Conservation (phyloP, 2,888 invertebrate genomes). For the Parascotia fuliginaria region DNA sequence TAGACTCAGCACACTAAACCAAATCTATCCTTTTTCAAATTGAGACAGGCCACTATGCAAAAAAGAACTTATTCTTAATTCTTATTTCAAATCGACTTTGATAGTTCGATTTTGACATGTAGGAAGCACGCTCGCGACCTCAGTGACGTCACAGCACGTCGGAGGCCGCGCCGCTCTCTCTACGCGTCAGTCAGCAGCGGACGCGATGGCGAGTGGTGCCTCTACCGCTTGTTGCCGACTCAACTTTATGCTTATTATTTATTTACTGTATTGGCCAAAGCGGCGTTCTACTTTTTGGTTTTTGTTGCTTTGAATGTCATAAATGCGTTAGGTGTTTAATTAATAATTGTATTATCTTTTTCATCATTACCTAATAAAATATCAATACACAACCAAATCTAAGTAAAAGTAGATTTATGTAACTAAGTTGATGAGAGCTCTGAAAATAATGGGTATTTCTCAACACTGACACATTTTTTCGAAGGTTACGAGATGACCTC, state of each 20-base stretch:
- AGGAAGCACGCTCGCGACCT: constrained; percentile 71
- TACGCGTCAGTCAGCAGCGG: constrained; percentile 2
- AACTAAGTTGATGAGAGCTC: not conserved
- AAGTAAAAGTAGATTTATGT: too few species aligned
- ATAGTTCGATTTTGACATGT: constrained; percentile 53
- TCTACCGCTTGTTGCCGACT: constrained; percentile 38
- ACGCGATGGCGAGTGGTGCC: constrained; percentile 17
- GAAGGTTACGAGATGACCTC: constrained; percentile 32
- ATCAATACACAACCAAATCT: too few species aligned
- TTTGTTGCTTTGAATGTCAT: constrained; percentile 39
- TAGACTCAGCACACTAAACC: too few species aligned
- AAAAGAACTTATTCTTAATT: not conserved
- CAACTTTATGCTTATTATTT: constrained; percentile 56
- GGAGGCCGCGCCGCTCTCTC: constrained; percentile 71
- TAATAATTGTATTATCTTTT: constrained; percentile 5
- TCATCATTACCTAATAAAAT: not conserved
- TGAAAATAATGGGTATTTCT: not conserved
- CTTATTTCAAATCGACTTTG: constrained; percentile 14
- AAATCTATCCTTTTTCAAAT: too few species aligned
- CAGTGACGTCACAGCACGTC: constrained; percentile 63
- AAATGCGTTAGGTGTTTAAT: constrained; percentile 29
- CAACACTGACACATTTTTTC: constrained; percentile 14
- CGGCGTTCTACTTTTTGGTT: constrained; percentile 49
- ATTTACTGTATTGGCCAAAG: constrained; percentile 57
- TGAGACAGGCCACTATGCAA: not conserved